These are phyloP conservation scores for Calameuta filiformis DNA, from an alignment of 2,888 invertebrate species.

Conservation along the genomic window DNA sequence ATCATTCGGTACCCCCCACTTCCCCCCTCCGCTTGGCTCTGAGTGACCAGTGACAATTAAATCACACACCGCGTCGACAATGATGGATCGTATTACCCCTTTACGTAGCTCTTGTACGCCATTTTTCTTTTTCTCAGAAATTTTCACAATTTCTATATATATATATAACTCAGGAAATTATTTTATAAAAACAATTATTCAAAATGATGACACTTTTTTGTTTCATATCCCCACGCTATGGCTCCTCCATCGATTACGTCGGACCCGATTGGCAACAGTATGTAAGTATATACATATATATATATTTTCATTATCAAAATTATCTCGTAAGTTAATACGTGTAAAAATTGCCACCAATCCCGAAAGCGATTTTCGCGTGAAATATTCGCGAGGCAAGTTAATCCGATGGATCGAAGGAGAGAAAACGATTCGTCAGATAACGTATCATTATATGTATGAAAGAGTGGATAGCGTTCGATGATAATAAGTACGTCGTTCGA, in stretches of 20 bases:
- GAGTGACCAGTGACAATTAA: conserved; percentile 58
- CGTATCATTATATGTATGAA: neutral
- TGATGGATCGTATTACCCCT: conserved; percentile 54
- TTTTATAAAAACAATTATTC: neutral
- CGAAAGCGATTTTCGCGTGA: neutral
- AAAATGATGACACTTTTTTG: neutral
- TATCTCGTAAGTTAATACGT: neutral
- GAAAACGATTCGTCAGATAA: neutral
- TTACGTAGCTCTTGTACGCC: conserved; percentile 19
- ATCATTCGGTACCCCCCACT: neutral
- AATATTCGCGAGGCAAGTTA: neutral
- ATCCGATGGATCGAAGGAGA: neutral
- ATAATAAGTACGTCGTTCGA: neutral
- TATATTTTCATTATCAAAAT: neutral
- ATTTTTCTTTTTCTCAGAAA: conserved; percentile 38
- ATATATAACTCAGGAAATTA: neutral
- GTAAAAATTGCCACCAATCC: neutral
- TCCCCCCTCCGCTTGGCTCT: neutral
- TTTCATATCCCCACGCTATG: neutral
- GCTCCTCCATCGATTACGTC: neutral
- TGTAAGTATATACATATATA: neutral
- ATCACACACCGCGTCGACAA: conserved; percentile 62
- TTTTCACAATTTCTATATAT: conserved; percentile 30
- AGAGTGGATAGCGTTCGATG: neutral
- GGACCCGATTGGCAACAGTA: neutral